Evolutionary conservation across 2,113 vertebrate genomes (phyloP).

Genomic region (Microcebus jonahi): DNA sequence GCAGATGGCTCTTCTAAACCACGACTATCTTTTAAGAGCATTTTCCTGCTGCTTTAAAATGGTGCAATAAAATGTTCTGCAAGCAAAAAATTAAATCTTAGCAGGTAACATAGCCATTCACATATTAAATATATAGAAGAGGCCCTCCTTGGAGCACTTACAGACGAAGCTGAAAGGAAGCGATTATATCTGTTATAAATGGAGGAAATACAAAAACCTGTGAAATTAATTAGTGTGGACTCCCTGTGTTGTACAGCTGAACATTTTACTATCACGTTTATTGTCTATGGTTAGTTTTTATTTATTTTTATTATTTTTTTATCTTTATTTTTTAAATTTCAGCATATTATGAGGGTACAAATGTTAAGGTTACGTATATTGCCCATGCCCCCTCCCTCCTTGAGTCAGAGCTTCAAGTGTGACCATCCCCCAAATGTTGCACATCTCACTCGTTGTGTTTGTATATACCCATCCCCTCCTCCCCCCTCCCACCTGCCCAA

Average conservation of each 20-base stretch:
- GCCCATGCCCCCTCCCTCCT: too few relatives aligned
- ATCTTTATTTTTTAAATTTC: too few relatives aligned
- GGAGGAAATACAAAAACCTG: background rate
- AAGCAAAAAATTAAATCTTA: constrained; percentile 18
- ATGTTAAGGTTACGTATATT: too few relatives aligned
- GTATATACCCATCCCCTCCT: too few relatives aligned
- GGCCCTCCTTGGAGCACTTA: background rate
- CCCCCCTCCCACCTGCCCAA: too few relatives aligned
- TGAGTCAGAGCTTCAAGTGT: too few relatives aligned
- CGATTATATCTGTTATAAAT: background rate
- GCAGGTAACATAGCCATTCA: background rate
- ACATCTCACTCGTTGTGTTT: too few relatives aligned
- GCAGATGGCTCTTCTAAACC: constrained; percentile 55
- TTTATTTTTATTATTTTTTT: too few relatives aligned
- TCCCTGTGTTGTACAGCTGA: background rate
- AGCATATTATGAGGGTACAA: too few relatives aligned
- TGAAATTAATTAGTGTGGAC: background rate
- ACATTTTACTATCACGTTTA: background rate
- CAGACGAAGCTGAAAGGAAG: background rate
- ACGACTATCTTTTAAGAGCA: constrained; percentile 31
- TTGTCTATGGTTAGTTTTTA: background rate
- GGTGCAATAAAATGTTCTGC: background rate
- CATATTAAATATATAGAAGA: background rate
- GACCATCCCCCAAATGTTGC: too few relatives aligned
- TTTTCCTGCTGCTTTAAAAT: constrained; percentile 38